Percentiles rank a stretch among this genome's conserved stretches.
phyloP scores from a whole-genome alignment of 2,113 vertebrate species.

The Pelodiscus sinensis region DNA sequence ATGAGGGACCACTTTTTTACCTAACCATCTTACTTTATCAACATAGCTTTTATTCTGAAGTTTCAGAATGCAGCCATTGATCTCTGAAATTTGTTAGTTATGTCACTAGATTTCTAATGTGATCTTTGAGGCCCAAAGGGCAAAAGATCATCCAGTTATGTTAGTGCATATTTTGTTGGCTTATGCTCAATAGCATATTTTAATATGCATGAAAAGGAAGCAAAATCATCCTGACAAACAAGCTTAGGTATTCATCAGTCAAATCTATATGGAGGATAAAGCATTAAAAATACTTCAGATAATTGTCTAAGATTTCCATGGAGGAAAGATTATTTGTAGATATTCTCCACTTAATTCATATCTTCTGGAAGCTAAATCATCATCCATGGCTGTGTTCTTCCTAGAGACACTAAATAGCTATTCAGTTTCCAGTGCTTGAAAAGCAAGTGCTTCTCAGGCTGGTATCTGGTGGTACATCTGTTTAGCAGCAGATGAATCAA shows the following conservation, averaged over 20 bases:
- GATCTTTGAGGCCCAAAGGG: not conserved
- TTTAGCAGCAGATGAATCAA: slow-evolving; percentile 66
- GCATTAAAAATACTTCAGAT: not conserved
- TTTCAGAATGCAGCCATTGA: not conserved
- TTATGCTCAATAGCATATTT: not conserved
- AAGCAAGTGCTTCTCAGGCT: slow-evolving; percentile 41
- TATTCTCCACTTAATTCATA: not conserved
- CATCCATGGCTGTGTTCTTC: slow-evolving; percentile 23
- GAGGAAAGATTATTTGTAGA: not conserved
- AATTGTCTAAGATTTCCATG: slow-evolving; percentile 27
- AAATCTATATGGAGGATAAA: not conserved
- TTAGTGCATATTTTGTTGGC: not conserved
- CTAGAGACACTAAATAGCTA: slow-evolving; percentile 5
- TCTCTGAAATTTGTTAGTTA: not conserved
- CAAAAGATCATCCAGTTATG: not conserved
- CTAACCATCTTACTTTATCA: not conserved
- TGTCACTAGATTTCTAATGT: not conserved
- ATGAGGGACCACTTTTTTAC: not conserved
- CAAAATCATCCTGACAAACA: not conserved
- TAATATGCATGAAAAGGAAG: not conserved
- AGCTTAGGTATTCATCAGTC: not conserved
- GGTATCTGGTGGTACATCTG: slow-evolving; percentile 43
- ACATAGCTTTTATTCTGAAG: not conserved
- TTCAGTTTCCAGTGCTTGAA: slow-evolving; percentile 19
- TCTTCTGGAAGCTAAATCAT: slow-evolving; percentile 20